phyloP scores from a whole-genome alignment of 2,797 vertebrate genomes.

The Enteromius argenteus region DNA sequence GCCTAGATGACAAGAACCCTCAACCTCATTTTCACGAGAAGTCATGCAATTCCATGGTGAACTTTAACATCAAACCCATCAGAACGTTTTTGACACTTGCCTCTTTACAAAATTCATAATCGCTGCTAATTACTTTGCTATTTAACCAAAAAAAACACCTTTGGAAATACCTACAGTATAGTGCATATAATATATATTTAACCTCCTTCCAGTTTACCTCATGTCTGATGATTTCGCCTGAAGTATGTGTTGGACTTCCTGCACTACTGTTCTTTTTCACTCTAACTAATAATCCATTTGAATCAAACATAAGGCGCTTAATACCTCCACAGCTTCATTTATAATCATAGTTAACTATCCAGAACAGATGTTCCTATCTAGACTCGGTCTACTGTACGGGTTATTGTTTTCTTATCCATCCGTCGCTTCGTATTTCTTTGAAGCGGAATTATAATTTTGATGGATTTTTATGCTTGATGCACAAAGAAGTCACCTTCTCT shows the following conservation, averaged over 20 bases:
- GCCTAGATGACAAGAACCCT: not conserved
- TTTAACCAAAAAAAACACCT: not conserved
- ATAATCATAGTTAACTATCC: conserved; percentile 24
- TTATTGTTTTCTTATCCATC: conserved; percentile 41
- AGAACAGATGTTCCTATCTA: conserved; percentile 44
- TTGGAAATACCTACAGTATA: not conserved
- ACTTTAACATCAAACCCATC: not conserved
- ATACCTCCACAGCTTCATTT: conserved; percentile 24
- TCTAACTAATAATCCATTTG: conserved; percentile 1
- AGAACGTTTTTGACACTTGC: not conserved
- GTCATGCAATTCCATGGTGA: not conserved
- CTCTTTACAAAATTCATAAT: not conserved
- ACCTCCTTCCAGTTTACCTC: not conserved
- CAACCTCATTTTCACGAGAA: not conserved
- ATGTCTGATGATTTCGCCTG: not conserved
- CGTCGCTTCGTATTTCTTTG: conserved; percentile 33
- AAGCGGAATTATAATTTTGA: conserved; percentile 39
- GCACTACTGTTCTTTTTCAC: conserved; percentile 8
- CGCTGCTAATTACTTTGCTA: not conserved
- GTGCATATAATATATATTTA: not conserved
- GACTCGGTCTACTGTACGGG: not conserved
- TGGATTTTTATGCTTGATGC: conserved; percentile 37
- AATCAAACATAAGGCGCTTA: conserved; percentile 13
- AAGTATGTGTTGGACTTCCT: conserved; percentile 33
- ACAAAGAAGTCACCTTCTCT: conserved; percentile 35